phyloP scores from a whole-genome alignment of 2,888 invertebrate genomes.

The Venusia cambrica region DNA sequence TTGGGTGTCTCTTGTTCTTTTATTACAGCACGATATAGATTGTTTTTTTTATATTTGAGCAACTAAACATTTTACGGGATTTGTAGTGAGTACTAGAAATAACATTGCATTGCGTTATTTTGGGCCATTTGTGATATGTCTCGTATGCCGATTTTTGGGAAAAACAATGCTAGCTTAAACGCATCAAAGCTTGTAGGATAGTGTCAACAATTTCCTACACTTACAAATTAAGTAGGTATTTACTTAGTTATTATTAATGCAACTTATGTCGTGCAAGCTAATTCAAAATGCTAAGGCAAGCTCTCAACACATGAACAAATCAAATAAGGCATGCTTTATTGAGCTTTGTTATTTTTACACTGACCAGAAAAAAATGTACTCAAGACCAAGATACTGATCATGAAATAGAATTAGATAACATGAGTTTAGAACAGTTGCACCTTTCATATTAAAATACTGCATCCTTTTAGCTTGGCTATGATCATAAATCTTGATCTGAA shows the following conservation, averaged over 20 bases:
- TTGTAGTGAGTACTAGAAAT: constrained; percentile 35
- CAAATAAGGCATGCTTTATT: constrained; percentile 7
- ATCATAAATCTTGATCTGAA: too few relatives aligned
- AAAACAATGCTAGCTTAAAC: too few relatives aligned
- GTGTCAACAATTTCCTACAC: too few relatives aligned
- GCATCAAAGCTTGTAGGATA: too few relatives aligned
- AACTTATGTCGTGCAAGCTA: constrained; percentile 1
- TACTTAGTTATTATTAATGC: constrained; percentile 6
- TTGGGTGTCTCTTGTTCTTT: constrained; percentile 16
- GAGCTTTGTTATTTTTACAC: too few relatives aligned
- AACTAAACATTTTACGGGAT: constrained; percentile 15
- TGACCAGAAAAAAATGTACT: too few relatives aligned
- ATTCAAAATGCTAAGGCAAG: constrained; percentile 3
- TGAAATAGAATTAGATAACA: too few relatives aligned
- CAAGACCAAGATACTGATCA: too few relatives aligned
- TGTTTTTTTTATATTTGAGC: constrained; percentile 7
- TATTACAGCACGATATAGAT: constrained; percentile 20
- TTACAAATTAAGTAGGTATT: too few relatives aligned
- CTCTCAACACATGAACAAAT: constrained; percentile 1
- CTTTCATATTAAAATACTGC: too few relatives aligned
- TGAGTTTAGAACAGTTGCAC: too few relatives aligned
- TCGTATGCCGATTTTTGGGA: not conserved
- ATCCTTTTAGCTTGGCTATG: too few relatives aligned
- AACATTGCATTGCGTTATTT: constrained; percentile 13
- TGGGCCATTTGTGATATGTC: not conserved